These are phyloP conservation scores for Zonotrichia leucophrys DNA, from an alignment of 2,113 vertebrate species.

Conservation along the genomic window DNA sequence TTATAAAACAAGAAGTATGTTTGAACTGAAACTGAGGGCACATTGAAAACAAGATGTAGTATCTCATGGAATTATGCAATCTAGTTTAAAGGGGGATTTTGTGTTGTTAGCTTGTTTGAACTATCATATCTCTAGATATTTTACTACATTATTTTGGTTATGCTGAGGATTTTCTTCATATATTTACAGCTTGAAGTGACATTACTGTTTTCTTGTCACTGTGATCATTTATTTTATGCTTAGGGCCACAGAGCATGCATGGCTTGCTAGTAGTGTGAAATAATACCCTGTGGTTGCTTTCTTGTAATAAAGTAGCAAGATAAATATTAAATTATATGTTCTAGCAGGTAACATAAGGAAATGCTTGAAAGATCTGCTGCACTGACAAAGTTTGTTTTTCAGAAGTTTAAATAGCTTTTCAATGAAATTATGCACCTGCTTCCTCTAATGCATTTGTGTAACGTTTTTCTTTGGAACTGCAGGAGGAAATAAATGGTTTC, in stretches of 20 bases:
- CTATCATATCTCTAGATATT: not conserved
- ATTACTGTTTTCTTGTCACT: not conserved
- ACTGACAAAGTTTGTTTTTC: not conserved
- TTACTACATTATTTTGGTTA: not conserved
- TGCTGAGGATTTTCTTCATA: not conserved
- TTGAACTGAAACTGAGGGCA: not conserved
- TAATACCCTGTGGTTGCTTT: not conserved
- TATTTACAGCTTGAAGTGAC: not conserved
- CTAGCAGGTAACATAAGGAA: not conserved
- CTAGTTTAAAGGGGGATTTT: not conserved
- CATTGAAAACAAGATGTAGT: not conserved
- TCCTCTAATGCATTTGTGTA: slow-evolving; percentile 34
- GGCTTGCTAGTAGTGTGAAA: not conserved
- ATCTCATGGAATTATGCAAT: not conserved
- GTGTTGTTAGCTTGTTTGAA: not conserved
- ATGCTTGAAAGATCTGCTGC: not conserved
- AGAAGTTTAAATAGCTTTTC: slow-evolving; percentile 6
- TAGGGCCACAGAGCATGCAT: not conserved
- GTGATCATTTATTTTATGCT: not conserved
- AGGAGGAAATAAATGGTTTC: slow-evolving; percentile 50
- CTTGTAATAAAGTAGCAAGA: not conserved
- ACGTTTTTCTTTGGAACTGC: slow-evolving; percentile 43
- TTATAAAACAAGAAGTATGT: not conserved
- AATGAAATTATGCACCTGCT: slow-evolving; percentile 5
- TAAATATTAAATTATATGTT: not conserved